Percentiles rank a stretch among this genome's conserved stretches.
Conservation (phyloP, 2,113 vertebrate genomes). For the Spea bombifrons region DNA sequence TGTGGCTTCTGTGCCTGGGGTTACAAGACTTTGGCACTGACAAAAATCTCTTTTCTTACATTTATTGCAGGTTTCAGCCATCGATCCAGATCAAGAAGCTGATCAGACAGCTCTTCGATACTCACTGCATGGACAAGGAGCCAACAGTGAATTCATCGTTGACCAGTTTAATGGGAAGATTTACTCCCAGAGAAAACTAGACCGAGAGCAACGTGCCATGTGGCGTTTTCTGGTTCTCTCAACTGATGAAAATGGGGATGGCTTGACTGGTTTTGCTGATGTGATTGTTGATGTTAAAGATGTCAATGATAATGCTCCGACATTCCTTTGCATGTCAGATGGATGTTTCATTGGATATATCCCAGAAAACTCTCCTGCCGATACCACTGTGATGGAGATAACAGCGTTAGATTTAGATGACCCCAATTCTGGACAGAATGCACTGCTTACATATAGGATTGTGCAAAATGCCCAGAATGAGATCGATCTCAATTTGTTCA, state of each 20-base stretch:
- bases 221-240: constrained; percentile 84
- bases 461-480: constrained; percentile 79
- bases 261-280: constrained; percentile 84
- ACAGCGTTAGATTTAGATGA: constrained; percentile 80
- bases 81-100: constrained; percentile 78
- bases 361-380: constrained; percentile 78
- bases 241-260: constrained; percentile 77
- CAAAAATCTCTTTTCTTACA: no score
- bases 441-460: constrained; percentile 78
- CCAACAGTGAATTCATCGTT: constrained; percentile 76
- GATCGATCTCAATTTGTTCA: constrained; percentile 83
- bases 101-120: constrained; percentile 76
- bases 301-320: constrained; percentile 77
- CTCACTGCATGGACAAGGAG: constrained; percentile 81
- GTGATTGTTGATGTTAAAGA: constrained; percentile 79
- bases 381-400: constrained; percentile 82
- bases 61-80: constrained; percentile 75
- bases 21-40: no score
- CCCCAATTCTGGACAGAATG: constrained; percentile 72
- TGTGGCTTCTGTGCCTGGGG: no score
- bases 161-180: constrained; percentile 73
- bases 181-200: constrained; percentile 67
- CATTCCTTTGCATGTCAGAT: constrained; percentile 74
- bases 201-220: constrained; percentile 70
- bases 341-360: constrained; percentile 75